Conservation (phyloP, 2,797 vertebrate species). For the Luscinia megarhynchos region DNA sequence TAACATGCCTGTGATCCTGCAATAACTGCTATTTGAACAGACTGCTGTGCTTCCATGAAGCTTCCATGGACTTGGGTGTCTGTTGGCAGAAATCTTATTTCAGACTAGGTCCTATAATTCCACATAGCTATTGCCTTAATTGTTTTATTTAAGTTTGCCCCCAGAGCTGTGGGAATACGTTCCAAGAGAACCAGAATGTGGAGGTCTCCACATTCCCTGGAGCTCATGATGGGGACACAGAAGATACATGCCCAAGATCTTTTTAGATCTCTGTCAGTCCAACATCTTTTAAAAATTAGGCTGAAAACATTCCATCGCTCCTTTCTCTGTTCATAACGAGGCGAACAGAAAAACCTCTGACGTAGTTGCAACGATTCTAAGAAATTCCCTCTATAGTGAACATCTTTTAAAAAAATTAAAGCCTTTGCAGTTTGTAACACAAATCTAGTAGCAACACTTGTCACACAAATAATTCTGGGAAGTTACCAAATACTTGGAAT, state of each 20-base stretch:
- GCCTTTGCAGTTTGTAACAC: not conserved
- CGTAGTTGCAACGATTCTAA: not conserved
- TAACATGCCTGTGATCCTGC: not conserved
- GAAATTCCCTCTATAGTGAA: not conserved
- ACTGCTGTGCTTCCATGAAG: constrained; percentile 11
- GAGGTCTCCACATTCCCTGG: not conserved
- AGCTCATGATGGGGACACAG: not conserved
- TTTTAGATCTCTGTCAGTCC: not conserved
- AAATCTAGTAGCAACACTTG: not conserved
- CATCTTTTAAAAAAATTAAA: not conserved
- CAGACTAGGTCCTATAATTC: not conserved
- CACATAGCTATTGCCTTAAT: not conserved
- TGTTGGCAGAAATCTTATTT: not conserved
- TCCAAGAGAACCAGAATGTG: not conserved
- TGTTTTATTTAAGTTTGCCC: not conserved
- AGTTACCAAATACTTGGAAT: constrained; percentile 63
- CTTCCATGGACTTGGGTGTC: not conserved
- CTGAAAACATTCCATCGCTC: not conserved
- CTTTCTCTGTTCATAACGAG: not conserved
- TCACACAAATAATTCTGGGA: constrained; percentile 48
- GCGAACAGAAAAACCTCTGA: not conserved
- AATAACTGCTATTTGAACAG: constrained; percentile 34
- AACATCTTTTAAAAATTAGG: constrained; percentile 38
- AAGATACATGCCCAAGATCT: not conserved
- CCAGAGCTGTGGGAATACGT: not conserved